phyloP scores from a whole-genome alignment of 1,140 invertebrate genomes.

The Pygmarrhopalites habei region DNA sequence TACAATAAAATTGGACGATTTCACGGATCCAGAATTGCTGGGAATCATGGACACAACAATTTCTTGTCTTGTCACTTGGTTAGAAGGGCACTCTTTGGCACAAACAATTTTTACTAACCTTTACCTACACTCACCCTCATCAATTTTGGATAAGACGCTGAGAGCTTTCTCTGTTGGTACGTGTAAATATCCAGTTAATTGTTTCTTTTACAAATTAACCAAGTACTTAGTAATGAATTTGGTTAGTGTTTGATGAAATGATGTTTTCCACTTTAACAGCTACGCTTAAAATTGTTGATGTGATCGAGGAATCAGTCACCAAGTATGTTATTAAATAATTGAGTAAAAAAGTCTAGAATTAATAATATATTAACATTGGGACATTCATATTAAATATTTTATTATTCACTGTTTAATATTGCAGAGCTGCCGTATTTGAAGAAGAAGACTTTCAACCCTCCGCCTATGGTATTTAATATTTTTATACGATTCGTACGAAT shows the following conservation, averaged over 20 bases:
- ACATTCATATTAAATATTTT: no score
- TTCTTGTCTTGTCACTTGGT: conserved; percentile 86
- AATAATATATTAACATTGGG: no score
- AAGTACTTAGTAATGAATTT: no score
- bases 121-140: conserved; percentile 82
- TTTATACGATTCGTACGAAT: no score
- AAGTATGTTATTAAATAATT: conserved; percentile 56
- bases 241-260: no score
- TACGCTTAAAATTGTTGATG: conserved; percentile 81
- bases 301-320: conserved; percentile 82
- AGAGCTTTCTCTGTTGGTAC: conserved; percentile 85
- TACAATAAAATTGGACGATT: conserved; percentile 68
- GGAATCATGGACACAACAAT: conserved; percentile 90
- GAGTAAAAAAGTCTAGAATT: no score
- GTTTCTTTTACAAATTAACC: no score
- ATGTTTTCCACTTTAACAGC: no score
- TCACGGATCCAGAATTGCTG: conserved; percentile 60
- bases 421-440: conserved; percentile 74
- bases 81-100: conserved; percentile 89
- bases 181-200: no score
- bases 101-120: conserved; percentile 97
- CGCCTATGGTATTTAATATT: no score
- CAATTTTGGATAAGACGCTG: conserved; percentile 73
- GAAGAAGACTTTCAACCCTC: conserved; percentile 95
- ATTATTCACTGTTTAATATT: conserved; percentile 8